These are phyloP conservation scores for Beris chalybata DNA, from an alignment of 2,888 invertebrate species.

Conservation along the genomic window DNA sequence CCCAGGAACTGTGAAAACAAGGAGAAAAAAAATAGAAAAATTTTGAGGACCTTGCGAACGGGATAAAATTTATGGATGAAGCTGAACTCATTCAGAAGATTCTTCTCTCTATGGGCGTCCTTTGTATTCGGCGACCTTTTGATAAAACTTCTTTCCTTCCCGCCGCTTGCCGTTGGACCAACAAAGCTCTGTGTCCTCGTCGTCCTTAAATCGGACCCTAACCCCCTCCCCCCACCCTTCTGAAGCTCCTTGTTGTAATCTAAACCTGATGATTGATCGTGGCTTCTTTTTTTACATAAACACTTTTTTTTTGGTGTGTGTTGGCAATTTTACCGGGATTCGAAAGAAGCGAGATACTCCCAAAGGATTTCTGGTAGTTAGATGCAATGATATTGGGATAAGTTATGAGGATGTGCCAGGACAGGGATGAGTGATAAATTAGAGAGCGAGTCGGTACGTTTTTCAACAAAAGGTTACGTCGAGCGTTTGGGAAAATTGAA, in stretches of 20 bases:
- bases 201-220: neutral
- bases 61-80: neutral
- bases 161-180: neutral
- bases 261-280: slow-evolving; percentile 9
- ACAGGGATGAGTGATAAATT: neutral
- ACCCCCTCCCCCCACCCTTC: neutral
- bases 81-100: slow-evolving; percentile 15
- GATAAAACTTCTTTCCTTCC: slow-evolving; percentile 3
- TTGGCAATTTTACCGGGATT: neutral
- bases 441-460: neutral
- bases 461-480: neutral
- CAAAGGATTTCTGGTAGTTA: slow-evolving; percentile 3
- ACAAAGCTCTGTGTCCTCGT: slow-evolving; percentile 1
- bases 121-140: slow-evolving; percentile 8
- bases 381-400: slow-evolving; percentile 6
- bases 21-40: no score
- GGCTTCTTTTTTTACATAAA: neutral
- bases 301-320: neutral
- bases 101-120: slow-evolving; percentile 3
- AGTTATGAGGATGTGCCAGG: neutral
- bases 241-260: neutral
- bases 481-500: no score
- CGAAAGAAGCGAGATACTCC: neutral
- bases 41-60: no score
- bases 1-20: no score